Evolutionary conservation across 2,113 vertebrate genomes (phyloP), one percentile per base, ranked within the genome.

Genomic region (Romanogobio albipinnatus): DNA sequence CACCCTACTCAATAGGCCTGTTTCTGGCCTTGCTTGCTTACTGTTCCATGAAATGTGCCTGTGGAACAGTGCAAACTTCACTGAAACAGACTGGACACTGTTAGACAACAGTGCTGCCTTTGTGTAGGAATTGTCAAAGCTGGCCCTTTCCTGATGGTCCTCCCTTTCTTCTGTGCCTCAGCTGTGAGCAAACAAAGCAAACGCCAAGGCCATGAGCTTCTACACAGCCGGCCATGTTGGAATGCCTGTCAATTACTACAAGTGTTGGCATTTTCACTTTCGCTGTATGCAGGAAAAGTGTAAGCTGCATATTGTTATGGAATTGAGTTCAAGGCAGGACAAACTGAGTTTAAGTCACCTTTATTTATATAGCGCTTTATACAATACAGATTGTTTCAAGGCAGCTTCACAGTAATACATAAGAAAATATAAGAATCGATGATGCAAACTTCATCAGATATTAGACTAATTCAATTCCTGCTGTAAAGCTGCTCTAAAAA

Each of bases 1-100:
- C 93, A 95, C 94, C 93, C 93, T 92, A 94, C 88, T 93, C 94
- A 94, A 94, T 89, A 91, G 95, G 91, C 88, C 88, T 94, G 91
- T 93, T 94, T 94, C 92, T 96, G 93, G 96, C 93, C 93, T 92
- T 94, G 92, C 94, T 96, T 95, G 95, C 95, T 96, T 95, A 95
- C 92, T 94, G 92, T 95, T 95, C 93, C 94, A 95, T 96, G 93
- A 96, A 96, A 95, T 94, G 91, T 84, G 90, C 93, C 93, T 93
- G 94, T 94, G 93, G 91, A 94, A 93, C 91, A 93, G 92, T 84
- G 90, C 92, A 95, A 93, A 92, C 83, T 91, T 93, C 90, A 91
- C 90, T 76, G 90, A 94, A 94, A 95, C 91, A 94, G 92, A 93
- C 95, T 87, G 91, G 93, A 94, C 92, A 94, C 96, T 96, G 95